Base-by-base conservation (phyloP, 1,140 invertebrate genomes). In the Cotesia typhae region DNA sequence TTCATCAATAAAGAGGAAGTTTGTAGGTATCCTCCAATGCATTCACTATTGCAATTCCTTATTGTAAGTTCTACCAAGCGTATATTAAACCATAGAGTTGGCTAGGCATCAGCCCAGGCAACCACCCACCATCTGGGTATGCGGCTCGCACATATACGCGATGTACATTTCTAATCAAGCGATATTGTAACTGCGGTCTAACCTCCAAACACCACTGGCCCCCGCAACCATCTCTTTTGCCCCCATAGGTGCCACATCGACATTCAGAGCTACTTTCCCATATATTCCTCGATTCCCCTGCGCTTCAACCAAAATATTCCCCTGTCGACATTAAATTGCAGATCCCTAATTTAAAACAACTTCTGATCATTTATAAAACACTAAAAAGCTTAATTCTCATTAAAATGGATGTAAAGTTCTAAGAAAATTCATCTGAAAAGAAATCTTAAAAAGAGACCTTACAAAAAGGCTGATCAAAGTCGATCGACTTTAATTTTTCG, bases 141-240 rank as follows among this genome's bases (percentile, higher is more conserved):
- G 77, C 77, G 77, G 76, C 74, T 75, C 75, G 77, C 77, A 75
- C 83, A 83, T 83, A 85, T 86, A 84, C 83, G 80, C 84, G 85
- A 87, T 87, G 86, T 87, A 87, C 86, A 87, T 87, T 87, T 87
- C 86, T 87, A 87, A 87, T 87, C 86, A 87, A 87, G 86, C 85
- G 86, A 87, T 87, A 87, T 87, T 87, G 86, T 87, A 87, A 87
- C 86, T 87, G 86, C 82, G 86, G 86, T 87, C 86, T 87, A 86
- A 85, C 84, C 81, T 84, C 83, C 83, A 83, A 83, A 84, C 83
- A 84, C 81, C 81, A 79, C 80, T 78, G 77, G 75, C 76, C 78
- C 77, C 77, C 63, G 53, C 60, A 35, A 20, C 71, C 60, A 47
- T 12, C 64, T 41, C 41, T 61, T 10, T 55, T 70, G 36, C 36